A percentile compares a stretch with the other conserved stretches of the same genome.
These are phyloP conservation scores for Ptyas mucosa DNA, from an alignment of 2,113 vertebrate genomes.

Conservation along the genomic window DNA sequence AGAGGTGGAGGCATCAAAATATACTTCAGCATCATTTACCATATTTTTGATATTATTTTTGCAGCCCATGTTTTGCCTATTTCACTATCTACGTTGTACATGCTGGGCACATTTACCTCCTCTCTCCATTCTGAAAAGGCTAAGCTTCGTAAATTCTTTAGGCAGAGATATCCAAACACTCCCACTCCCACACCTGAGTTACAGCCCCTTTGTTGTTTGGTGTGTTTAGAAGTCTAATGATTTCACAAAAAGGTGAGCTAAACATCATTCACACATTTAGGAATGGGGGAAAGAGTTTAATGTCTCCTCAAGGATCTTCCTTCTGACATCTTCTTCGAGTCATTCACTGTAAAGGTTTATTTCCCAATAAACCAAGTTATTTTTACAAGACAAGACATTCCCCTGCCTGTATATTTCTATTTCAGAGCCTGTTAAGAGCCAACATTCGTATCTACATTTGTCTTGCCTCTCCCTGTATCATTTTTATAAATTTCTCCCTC, in stretches of 20 bases:
- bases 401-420: constrained; percentile 4
- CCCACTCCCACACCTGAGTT: not conserved
- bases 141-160: not conserved
- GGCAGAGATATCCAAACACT: not conserved
- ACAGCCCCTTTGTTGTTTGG: not conserved
- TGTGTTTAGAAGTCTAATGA: not conserved
- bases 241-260: not conserved
- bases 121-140: not conserved
- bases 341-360: constrained; percentile 1
- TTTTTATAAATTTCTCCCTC: not conserved
- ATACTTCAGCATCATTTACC: not conserved
- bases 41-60: not conserved
- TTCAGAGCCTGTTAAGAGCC: not conserved
- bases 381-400: not conserved
- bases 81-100: not conserved
- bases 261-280: not conserved
- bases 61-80: not conserved
- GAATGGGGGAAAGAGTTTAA: not conserved
- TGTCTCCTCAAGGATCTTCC: not conserved
- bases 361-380: constrained; percentile 6
- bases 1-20: not conserved
- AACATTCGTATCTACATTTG: not conserved
- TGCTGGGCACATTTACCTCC: not conserved
- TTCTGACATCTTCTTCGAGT: not conserved
- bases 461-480: not conserved